phyloP scores from a whole-genome alignment of 2,113 vertebrate genomes.

The Lophius piscatorius region DNA sequence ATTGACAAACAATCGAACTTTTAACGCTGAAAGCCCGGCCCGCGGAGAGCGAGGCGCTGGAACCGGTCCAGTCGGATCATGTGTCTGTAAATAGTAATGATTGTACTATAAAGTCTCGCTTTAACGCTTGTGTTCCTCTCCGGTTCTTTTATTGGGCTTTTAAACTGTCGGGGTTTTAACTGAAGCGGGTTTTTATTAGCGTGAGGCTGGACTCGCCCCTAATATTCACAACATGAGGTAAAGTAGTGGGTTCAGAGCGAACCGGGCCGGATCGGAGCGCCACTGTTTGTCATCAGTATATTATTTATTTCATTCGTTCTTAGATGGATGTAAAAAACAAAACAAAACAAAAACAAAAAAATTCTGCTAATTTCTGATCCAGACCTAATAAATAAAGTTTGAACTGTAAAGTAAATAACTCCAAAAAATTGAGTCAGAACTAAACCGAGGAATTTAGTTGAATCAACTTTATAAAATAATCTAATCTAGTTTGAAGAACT shows the following conservation, averaged over 20 bases:
- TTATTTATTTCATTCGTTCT: no score
- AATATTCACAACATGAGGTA: slow-evolving; percentile 49
- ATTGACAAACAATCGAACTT: slow-evolving; percentile 15
- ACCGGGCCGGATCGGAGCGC: not conserved
- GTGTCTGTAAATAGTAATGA: slow-evolving; percentile 40
- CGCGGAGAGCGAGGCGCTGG: not conserved
- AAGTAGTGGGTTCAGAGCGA: slow-evolving; percentile 26
- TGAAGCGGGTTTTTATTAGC: slow-evolving; percentile 57
- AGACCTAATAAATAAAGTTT: no score
- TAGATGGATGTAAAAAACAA: no score
- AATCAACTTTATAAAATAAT: no score
- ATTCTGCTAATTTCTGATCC: no score
- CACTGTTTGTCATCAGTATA: accelerated
- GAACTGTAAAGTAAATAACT: no score
- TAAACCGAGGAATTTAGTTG: no score
- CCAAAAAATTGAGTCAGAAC: no score
- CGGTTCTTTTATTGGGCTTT: slow-evolving; percentile 57
- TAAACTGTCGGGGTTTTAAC: slow-evolving; percentile 54
- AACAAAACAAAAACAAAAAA: no score
- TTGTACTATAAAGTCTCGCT: slow-evolving; percentile 51
- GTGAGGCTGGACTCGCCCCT: slow-evolving; percentile 24
- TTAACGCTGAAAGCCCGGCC: not conserved
- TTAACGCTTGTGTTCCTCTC: slow-evolving; percentile 35
- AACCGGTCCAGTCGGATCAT: slow-evolving; percentile 20
- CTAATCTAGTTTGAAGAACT: no score